Evolutionary conservation across 2,113 vertebrate genomes (phyloP).

Genomic region (Triplophysa rosa): DNA sequence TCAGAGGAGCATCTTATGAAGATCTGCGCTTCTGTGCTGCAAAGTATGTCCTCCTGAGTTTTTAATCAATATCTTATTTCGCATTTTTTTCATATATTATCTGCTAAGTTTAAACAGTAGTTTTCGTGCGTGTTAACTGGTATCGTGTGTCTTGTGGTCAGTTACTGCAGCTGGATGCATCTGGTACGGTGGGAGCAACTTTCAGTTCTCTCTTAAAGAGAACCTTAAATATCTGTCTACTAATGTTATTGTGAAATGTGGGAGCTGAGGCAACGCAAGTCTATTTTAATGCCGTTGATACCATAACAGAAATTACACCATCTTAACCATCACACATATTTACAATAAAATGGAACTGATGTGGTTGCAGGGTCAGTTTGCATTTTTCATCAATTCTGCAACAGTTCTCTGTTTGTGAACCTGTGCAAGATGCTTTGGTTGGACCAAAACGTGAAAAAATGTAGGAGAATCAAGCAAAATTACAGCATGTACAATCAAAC

Average conservation of each 20-base stretch:
- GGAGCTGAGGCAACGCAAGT: neutral
- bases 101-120: no score
- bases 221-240: neutral
- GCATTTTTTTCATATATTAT: no score
- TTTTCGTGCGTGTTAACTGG: neutral
- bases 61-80: neutral
- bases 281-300: neutral
- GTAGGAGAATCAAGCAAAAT: no score
- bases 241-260: constrained; percentile 8
- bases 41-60: constrained; percentile 44
- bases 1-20: constrained; percentile 60
- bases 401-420: no score
- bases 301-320: neutral
- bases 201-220: constrained; percentile 55
- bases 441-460: no score
- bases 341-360: neutral
- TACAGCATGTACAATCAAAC: no score
- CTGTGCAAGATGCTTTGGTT: no score
- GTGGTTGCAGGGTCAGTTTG: no score
- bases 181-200: constrained; percentile 24
- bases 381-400: no score
- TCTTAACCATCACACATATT: neutral
- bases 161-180: constrained; percentile 40
- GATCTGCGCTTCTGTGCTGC: constrained; percentile 56
- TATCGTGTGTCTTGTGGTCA: neutral